Evolutionary conservation across 2,113 vertebrate genomes (phyloP), one percentile per base, ranked within the genome.

Genomic region (Candoia aspera): DNA sequence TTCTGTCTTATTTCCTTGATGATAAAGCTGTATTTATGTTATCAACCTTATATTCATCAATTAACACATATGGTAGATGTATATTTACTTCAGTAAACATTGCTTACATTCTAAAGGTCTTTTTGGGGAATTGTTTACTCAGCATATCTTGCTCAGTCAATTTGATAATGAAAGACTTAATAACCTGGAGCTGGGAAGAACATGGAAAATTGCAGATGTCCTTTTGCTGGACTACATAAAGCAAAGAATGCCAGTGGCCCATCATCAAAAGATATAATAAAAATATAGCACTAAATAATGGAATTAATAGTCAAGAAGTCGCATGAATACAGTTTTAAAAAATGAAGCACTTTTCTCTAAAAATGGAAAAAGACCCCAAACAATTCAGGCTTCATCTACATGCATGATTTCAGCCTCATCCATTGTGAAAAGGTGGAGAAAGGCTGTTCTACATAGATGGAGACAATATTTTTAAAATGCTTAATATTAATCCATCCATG

Each of bases 111-210:
- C 93, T 59, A 95, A 96, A 89, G 59, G 87, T 83, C 49, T 94
- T 46, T 55, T 49, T 2, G 54, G 93, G 59, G 60, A 5, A 26
- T 49, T 33, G 15, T 92, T 54, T 86, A 90, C 53, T 93, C 49
- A 91, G 87, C 84, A 94, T 93, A 58, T 8, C 86, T 90, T 94
- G 54, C 73, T 92, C 86, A 92, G 21, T 90, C 15, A 87, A 55
- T 93, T 89, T 93, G 84, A 68, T 92, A 95, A 90, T 92, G 10
- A 57, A 89, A 94, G n/a, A 55, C 68, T 95, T 93, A 92, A 86
- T 90, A 94, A 91, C n/a, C 91, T 24, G 26, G 13, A 90, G 91
- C 57, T 6, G 83, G 29, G 46, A n/a, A 62, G 57, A 84, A 55
- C 24, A 37, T 42, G 12, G 19, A 55, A n/a, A 94, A 90, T 92